These are phyloP conservation scores for Puma concolor DNA, from an alignment of 2,113 vertebrate genomes.

Conservation along the genomic window DNA sequence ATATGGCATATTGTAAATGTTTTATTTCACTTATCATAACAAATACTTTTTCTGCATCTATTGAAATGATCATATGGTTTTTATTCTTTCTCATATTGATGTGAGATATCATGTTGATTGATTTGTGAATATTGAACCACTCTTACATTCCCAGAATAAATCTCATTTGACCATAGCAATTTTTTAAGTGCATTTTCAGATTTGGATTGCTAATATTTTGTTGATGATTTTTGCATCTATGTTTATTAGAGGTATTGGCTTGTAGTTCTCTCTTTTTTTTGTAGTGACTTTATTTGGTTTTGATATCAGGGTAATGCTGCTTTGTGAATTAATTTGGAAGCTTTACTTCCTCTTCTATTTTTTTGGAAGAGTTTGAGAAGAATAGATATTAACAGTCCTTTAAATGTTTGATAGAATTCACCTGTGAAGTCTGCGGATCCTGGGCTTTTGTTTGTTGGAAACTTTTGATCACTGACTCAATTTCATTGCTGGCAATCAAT, in stretches of 20 bases:
- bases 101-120: not conserved
- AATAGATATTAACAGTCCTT: not conserved
- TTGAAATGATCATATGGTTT: not conserved
- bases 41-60: not conserved
- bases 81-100: not conserved
- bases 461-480: not conserved
- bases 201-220: not conserved
- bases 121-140: not conserved
- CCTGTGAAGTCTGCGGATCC: not conserved
- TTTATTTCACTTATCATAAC: not conserved
- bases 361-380: not conserved
- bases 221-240: not conserved
- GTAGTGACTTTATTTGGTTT: not conserved
- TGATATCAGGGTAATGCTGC: not conserved
- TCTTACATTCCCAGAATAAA: not conserved
- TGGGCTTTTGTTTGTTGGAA: not conserved
- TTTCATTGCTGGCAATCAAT: not conserved
- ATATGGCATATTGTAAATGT: not conserved
- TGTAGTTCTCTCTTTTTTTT: not conserved
- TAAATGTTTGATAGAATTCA: not conserved
- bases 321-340: not conserved
- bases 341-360: not conserved
- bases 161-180: not conserved
- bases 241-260: not conserved
- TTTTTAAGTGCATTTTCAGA: not conserved